phyloP scores from a whole-genome alignment of 1,140 invertebrate genomes.

The Brachionus asplanchnoidis region DNA sequence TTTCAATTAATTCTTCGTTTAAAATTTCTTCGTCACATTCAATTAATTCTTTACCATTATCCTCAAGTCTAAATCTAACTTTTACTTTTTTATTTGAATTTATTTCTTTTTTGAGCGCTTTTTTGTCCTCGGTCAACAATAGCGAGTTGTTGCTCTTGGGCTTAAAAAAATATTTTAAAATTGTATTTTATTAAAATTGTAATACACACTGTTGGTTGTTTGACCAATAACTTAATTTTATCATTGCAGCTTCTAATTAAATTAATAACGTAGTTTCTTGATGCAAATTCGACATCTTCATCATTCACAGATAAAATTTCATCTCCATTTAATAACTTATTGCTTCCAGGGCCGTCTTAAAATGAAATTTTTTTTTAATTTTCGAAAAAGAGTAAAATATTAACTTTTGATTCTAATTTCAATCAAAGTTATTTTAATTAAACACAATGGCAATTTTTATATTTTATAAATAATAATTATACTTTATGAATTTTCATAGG shows the following conservation, averaged over 20 bases:
- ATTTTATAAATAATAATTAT: too few relatives aligned
- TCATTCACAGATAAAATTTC: slow-evolving; percentile 82
- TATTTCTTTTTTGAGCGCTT: slow-evolving; percentile 71
- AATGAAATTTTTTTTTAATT: slow-evolving; percentile 15
- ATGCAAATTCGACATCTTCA: slow-evolving; percentile 76
- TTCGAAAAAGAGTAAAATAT: too few relatives aligned
- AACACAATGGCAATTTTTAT: too few relatives aligned
- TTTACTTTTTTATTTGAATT: slow-evolving; percentile 60
- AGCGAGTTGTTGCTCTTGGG: slow-evolving; percentile 69
- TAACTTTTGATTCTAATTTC: too few relatives aligned
- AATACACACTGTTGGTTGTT: slow-evolving; percentile 20
- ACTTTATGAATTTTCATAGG: too few relatives aligned
- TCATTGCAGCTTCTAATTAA: slow-evolving; percentile 61
- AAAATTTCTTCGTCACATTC: slow-evolving; percentile 61
- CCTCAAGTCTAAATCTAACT: slow-evolving; percentile 24
- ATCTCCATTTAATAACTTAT: slow-evolving; percentile 79
- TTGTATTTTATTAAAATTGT: slow-evolving; percentile 62
- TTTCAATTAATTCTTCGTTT: slow-evolving; percentile 64
- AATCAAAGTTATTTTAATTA: too few relatives aligned
- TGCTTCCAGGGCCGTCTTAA: slow-evolving; percentile 78
- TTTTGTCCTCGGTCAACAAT: slow-evolving; percentile 75
- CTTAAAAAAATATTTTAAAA: slow-evolving; percentile 75
- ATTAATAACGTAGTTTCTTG: slow-evolving; percentile 80
- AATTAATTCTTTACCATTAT: slow-evolving; percentile 43
- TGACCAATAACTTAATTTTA: slow-evolving; percentile 42